These are phyloP conservation scores for Rhagoletis pomonella DNA, from an alignment of 1,140 invertebrate genomes.

Conservation along the genomic window DNA sequence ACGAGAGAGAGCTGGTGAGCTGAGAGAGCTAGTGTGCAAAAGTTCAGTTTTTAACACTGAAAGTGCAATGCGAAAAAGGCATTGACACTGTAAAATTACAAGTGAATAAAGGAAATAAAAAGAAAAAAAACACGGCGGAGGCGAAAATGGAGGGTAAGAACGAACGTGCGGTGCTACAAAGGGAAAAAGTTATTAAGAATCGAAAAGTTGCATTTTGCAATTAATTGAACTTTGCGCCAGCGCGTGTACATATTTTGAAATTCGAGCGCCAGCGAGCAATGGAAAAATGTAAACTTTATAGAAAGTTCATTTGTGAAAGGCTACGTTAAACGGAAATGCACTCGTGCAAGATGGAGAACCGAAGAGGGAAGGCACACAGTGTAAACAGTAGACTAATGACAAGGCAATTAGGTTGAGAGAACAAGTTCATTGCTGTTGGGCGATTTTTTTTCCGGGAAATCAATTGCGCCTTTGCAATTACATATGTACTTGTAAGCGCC, in stretches of 20 bases:
- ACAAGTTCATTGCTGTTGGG: constrained; percentile 5
- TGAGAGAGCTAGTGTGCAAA: not conserved
- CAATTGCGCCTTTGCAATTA: constrained; percentile 12
- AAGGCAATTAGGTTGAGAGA: not conserved
- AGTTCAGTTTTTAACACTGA: not conserved
- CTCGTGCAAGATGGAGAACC: not conserved
- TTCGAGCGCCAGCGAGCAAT: not conserved
- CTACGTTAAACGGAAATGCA: constrained; percentile 10
- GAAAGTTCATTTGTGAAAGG: not conserved
- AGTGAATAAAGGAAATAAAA: not conserved
- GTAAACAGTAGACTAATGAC: not conserved
- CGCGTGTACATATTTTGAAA: not conserved
- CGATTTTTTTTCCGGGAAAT: constrained; percentile 17
- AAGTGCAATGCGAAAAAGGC: constrained; percentile 10
- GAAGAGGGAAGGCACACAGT: not conserved
- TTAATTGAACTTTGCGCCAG: not conserved
- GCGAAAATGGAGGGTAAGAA: not conserved
- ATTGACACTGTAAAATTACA: constrained; percentile 14
- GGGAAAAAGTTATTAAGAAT: not conserved
- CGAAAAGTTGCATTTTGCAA: not conserved
- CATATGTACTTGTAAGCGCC: not conserved
- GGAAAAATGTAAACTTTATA: not conserved
- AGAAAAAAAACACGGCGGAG: not conserved
- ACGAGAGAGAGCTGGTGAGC: not conserved
- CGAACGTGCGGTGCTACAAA: not conserved